These are phyloP conservation scores for Heliornis fulica DNA, from an alignment of 2,113 vertebrate genomes.

Conservation along the genomic window DNA sequence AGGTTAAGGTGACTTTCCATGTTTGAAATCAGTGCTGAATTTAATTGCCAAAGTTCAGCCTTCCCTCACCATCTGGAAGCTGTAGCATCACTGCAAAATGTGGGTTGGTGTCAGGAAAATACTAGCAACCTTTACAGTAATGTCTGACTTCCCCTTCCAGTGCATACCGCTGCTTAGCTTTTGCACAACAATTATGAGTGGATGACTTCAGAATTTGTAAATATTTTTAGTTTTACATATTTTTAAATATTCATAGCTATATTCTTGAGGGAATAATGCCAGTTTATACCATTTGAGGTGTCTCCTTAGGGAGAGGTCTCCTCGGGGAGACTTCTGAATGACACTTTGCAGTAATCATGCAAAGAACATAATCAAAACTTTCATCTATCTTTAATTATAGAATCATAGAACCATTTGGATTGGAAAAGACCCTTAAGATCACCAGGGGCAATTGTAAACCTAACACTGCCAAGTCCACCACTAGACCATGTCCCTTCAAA, in stretches of 20 bases:
- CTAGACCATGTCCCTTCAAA: neutral
- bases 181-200: neutral
- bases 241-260: neutral
- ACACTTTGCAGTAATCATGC: neutral
- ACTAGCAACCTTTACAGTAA: neutral
- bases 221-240: neutral
- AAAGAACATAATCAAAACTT: neutral
- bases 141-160: neutral
- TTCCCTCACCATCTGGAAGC: neutral
- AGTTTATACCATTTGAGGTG: neutral
- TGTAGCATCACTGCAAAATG: neutral
- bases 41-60: neutral
- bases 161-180: neutral
- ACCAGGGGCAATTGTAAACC: rapidly evolving
- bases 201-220: neutral
- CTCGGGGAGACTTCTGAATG: neutral
- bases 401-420: neutral
- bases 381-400: neutral
- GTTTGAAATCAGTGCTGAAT: neutral
- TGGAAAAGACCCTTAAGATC: neutral
- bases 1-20: neutral
- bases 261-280: neutral
- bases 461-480: neutral
- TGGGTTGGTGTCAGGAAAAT: neutral
- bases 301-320: neutral